Evolutionary conservation across 1,140 invertebrate species (phyloP), one percentile per base, ranked within the genome.

Genomic region (Diprion similis): DNA sequence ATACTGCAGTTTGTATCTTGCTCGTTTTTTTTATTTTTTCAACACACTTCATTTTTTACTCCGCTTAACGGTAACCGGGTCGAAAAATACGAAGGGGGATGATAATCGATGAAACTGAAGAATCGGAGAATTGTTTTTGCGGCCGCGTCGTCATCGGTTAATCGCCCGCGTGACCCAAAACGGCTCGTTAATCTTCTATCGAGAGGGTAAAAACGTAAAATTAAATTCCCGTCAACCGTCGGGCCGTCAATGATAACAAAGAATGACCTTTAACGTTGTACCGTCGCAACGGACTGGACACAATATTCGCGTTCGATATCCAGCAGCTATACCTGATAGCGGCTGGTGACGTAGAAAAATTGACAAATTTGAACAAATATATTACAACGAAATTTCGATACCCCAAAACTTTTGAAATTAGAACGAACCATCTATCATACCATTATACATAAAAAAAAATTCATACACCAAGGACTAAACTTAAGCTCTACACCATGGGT

Each of bases 171-270:
- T 37, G 24, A 1, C 24, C 24, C 24, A 17, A 59, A 13, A 17
- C 11, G 9, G 51, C 11, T 59, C 51, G 51, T 59, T 59, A 59
- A 59, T 59, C 51, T 59, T 59, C 6, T 59, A 59, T 59, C 51
- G 51, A 59, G 51, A 59, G n/a, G 8, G n/a, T 15, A 9, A 59
- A 59, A 59, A 59, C 8, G n/a, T 17, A 59, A 59, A 59, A 59
- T 59, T 59, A 59, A 59, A 59, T 59, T 59, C 51, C 51, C 51
- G 51, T 59, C 51, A 59, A 59, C n/a, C 51, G 24, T 17, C 51
- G 51, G 9, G n/a, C 11, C 51, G 51, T 59, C 51, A 59, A 59
- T 59, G 51, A 17, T 17, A 17, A 59, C 51, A 59, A 59, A 59
- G n/a, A 9, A 13, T 59, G 51, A 59, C 51, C 51, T 8, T 4